phyloP scores from a whole-genome alignment of 2,888 invertebrate genomes.

The Calliphora vomitoria region DNA sequence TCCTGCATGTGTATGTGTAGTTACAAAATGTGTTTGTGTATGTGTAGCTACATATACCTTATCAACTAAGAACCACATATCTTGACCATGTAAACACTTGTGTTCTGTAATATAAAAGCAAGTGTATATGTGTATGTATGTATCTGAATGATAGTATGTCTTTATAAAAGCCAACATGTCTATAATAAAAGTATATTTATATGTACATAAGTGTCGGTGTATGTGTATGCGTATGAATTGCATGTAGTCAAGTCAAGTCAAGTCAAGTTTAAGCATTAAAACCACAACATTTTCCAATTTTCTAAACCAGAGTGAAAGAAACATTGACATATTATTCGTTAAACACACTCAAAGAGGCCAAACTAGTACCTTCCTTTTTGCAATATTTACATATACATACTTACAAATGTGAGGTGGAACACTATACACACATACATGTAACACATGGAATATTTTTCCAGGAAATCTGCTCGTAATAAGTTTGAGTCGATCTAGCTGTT shows the following conservation, averaged over 20 bases:
- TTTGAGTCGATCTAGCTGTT: too few species aligned
- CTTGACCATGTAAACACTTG: slow-evolving; percentile 71
- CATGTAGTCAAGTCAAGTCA: slow-evolving; percentile 36
- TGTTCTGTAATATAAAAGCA: slow-evolving; percentile 34
- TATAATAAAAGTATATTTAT: slow-evolving; percentile 9
- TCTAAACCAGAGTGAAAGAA: slow-evolving; percentile 45
- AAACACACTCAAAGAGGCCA: slow-evolving; percentile 12
- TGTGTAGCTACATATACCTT: slow-evolving; percentile 9
- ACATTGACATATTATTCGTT: slow-evolving; percentile 32
- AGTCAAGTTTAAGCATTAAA: slow-evolving; percentile 66
- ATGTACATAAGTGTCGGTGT: neutral
- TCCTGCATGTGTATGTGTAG: neutral
- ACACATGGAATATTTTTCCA: neutral
- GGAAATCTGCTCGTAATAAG: too few species aligned
- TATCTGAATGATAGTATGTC: slow-evolving; percentile 28
- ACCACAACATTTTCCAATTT: slow-evolving; percentile 68
- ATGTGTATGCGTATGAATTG: slow-evolving; percentile 65
- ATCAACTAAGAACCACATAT: slow-evolving; percentile 59
- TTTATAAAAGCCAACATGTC: slow-evolving; percentile 64
- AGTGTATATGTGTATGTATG: neutral
- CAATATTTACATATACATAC: neutral
- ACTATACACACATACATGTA: neutral
- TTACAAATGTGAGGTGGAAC: neutral
- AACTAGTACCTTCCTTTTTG: slow-evolving; percentile 1
- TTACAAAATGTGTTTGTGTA: neutral